Percentiles rank a stretch among this genome's conserved stretches.
Evolutionary conservation across 1,140 invertebrate genomes (phyloP).

Genomic region (Goniozus legneri): DNA sequence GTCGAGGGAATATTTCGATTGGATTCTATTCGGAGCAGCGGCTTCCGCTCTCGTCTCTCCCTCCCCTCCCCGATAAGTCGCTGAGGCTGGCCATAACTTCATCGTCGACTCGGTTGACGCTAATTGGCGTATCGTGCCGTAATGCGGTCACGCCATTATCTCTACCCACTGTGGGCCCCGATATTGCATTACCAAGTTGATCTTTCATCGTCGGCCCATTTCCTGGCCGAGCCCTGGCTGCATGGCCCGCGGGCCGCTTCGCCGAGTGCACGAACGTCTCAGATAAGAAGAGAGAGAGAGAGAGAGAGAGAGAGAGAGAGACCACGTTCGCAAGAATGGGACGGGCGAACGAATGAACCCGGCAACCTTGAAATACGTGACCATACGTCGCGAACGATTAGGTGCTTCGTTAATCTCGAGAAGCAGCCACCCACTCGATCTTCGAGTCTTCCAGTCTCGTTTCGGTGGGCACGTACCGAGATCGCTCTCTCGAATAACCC

Average conservation of each 20-base stretch:
- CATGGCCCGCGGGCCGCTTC: constrained; percentile 16
- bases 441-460: no score
- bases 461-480: no score
- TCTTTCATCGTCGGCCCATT: constrained; percentile 34
- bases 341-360: constrained; percentile 18
- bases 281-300: no score
- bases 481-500: no score
- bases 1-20: no score
- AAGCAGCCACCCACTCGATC: no score
- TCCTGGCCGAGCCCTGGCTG: constrained; percentile 16
- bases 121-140: constrained; percentile 42
- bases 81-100: constrained; percentile 26
- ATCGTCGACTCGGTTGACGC: constrained; percentile 28
- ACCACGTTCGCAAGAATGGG: no score
- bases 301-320: no score
- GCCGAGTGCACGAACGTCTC: no score
- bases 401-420: constrained; percentile 15
- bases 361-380: constrained; percentile 32
- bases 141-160: constrained; percentile 38
- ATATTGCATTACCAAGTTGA: constrained; percentile 35
- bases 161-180: constrained; percentile 23
- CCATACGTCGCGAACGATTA: constrained; percentile 24
- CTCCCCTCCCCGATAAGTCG: neutral
- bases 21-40: constrained; percentile 2
- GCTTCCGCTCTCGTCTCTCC: neutral